phyloP scores from a whole-genome alignment of 2,797 vertebrate genomes.

The Percopsis omiscomaycus region DNA sequence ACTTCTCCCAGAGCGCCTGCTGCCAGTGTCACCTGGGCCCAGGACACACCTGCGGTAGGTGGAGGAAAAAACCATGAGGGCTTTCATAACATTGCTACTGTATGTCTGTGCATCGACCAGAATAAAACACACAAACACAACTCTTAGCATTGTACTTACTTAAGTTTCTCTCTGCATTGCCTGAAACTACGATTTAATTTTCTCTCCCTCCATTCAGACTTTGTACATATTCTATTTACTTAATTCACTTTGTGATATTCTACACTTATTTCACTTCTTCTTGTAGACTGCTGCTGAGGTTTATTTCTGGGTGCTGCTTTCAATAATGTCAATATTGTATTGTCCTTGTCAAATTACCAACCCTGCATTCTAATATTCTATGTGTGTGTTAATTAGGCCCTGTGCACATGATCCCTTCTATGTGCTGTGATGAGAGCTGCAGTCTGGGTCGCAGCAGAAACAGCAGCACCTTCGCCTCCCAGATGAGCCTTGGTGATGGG shows the following conservation, averaged over 20 bases:
- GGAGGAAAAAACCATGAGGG: neutral
- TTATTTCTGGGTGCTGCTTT: too few species aligned
- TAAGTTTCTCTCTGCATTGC: neutral
- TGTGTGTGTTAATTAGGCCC: conserved; percentile 75
- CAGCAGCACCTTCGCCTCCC: conserved; percentile 80
- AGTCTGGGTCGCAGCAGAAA: conserved; percentile 74
- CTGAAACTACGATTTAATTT: too few species aligned
- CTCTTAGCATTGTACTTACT: neutral
- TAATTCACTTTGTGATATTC: too few species aligned
- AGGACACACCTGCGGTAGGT: conserved; percentile 84
- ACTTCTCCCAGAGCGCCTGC: conserved; percentile 79
- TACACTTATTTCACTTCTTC: too few species aligned
- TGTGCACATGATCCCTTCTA: conserved; percentile 85
- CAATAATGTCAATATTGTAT: too few species aligned
- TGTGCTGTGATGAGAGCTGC: conserved; percentile 87
- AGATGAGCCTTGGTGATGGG: conserved; percentile 80
- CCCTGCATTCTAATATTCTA: neutral
- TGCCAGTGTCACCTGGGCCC: conserved; percentile 84
- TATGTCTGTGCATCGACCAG: neutral
- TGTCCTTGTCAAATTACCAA: neutral
- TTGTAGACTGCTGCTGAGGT: too few species aligned
- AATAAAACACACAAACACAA: neutral
- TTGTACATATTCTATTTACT: too few species aligned
- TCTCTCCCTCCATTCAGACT: too few species aligned
- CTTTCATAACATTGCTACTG: neutral